A percentile compares a stretch with the other conserved stretches of the same genome.
These are phyloP conservation scores for Spilogale gracilis DNA, from an alignment of 2,113 vertebrate species.

Conservation along the genomic window DNA sequence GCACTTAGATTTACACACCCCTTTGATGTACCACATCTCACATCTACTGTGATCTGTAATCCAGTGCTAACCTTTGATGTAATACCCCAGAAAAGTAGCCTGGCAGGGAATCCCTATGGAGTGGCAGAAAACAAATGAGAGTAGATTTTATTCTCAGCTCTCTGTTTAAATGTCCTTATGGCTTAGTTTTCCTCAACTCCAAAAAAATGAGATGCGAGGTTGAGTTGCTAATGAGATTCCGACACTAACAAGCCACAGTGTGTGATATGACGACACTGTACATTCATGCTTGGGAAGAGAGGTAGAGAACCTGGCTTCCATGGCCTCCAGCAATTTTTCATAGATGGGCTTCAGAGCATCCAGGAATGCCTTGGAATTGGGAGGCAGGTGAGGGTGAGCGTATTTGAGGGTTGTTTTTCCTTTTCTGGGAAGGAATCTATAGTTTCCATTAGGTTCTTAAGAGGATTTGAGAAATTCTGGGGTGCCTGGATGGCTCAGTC, in stretches of 20 bases:
- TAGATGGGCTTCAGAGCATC: neutral
- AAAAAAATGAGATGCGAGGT: neutral
- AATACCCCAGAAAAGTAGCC: neutral
- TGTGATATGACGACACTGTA: fast-evolving
- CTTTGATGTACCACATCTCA: neutral
- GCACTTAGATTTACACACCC: neutral
- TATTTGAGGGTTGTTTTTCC: neutral
- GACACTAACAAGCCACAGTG: fast-evolving
- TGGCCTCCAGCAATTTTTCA: neutral
- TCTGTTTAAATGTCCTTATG: neutral
- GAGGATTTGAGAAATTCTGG: neutral
- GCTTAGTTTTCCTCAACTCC: neutral
- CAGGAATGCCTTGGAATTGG: neutral
- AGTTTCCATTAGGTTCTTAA: neutral
- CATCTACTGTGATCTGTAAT: fast-evolving
- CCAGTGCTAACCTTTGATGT: neutral
- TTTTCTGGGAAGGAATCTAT: neutral
- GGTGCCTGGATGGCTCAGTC: too few species aligned
- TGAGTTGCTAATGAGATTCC: neutral
- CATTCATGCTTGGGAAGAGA: neutral
- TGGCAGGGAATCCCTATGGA: too few species aligned
- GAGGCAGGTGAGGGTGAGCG: neutral
- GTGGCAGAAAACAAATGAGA: neutral
- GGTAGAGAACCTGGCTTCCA: neutral
- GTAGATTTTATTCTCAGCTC: neutral